Percentiles rank a stretch among this genome's conserved stretches.
Conservation (phyloP, 2,797 vertebrate genomes). For the Orestias chungarensis region DNA sequence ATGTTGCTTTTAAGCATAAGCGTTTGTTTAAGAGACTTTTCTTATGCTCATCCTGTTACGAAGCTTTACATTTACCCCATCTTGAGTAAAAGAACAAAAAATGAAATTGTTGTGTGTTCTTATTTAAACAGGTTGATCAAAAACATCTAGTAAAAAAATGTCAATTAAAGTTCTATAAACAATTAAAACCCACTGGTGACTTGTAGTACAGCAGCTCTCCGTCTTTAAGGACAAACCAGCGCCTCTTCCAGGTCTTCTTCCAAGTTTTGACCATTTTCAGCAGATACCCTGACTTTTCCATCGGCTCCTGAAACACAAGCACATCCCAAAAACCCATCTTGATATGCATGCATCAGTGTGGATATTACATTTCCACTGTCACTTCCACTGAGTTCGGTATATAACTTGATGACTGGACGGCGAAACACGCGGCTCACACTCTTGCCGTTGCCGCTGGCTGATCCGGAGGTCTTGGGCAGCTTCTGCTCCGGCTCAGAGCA, state of each 20-base stretch:
- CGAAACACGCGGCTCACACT: conserved; percentile 78
- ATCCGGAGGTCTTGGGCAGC: conserved; percentile 90
- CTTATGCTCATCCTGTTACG: neutral
- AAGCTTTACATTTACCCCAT: neutral
- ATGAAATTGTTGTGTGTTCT: neutral
- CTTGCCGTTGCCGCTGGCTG: conserved; percentile 87
- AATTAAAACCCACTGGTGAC: conserved; percentile 87
- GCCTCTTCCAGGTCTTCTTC: conserved; percentile 96
- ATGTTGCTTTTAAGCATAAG: neutral
- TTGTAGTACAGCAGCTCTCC: conserved; percentile 97
- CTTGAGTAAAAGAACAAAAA: neutral
- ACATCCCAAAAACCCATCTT: neutral
- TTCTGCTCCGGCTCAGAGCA: conserved; percentile 94
- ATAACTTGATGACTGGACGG: neutral
- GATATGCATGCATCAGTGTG: neutral
- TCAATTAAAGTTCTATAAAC: neutral
- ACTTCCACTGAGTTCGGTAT: neutral
- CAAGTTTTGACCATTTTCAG: conserved; percentile 95
- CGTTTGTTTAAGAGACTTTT: neutral
- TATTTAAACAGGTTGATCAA: neutral
- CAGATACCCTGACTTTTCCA: conserved; percentile 98
- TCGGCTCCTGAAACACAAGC: conserved; percentile 81
- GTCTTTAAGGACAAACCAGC: conserved; percentile 98
- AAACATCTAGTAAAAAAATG: neutral
- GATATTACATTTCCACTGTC: too few relatives aligned